A percentile compares a stretch with the other conserved stretches of the same genome.
Conservation (phyloP, 2,113 vertebrate genomes). For the Thinocorus orbignyianus region DNA sequence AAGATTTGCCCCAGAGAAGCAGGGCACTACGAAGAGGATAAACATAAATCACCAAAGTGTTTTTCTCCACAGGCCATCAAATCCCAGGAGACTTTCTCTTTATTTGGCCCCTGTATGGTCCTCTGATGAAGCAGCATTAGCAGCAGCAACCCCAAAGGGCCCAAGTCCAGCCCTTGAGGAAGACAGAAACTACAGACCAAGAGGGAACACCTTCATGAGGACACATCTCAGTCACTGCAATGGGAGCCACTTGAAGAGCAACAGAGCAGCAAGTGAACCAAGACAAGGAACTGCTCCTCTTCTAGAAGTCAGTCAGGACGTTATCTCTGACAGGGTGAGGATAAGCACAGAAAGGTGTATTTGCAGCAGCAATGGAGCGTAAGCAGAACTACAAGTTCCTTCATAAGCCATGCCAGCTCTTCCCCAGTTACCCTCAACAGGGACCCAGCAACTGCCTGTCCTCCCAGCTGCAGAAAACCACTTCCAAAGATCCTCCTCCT, state of each 20-base stretch:
- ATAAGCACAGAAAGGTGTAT: neutral
- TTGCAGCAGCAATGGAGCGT: neutral
- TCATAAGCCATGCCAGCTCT: neutral
- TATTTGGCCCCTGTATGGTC: accelerated
- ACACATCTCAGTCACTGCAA: neutral
- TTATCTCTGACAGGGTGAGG: neutral
- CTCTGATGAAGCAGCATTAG: neutral
- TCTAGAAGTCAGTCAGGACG: neutral
- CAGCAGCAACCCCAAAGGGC: neutral
- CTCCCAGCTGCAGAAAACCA: neutral
- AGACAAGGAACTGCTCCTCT: neutral
- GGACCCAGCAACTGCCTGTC: neutral
- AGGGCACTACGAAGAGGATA: neutral
- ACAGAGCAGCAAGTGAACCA: neutral
- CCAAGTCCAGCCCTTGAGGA: neutral
- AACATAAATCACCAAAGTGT: neutral
- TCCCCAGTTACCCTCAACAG: neutral
- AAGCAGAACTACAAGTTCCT: neutral
- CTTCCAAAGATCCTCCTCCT: neutral
- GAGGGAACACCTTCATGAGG: accelerated
- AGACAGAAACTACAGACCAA: neutral
- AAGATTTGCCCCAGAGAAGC: neutral
- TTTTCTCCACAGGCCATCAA: neutral
- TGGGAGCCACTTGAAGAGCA: neutral
- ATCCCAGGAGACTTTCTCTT: neutral